Evolutionary conservation across 2,888 invertebrate species (phyloP), one percentile per base, ranked within the genome.

Genomic region (Agrotis puta): DNA sequence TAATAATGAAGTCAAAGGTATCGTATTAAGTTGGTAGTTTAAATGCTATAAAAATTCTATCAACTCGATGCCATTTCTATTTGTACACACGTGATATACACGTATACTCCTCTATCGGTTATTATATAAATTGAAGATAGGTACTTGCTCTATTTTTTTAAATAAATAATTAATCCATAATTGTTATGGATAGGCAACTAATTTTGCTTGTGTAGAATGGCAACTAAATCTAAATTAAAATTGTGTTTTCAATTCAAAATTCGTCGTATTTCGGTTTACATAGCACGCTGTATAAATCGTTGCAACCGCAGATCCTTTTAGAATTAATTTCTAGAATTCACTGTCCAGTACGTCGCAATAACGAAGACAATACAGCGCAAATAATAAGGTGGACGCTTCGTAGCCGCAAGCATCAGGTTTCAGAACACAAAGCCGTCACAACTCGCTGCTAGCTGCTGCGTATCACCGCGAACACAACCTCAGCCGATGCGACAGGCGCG

Each of bases 371-470:
- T 39, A 27, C 51, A 20, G 45, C 1, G 27, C 47, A 64, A 64
- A 59, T 51, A 64, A 20, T 22, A 14, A 22, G 39, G 50, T 20
- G 61, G 53, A 43, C 50, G 50, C 2, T 20, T 20, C 11, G 24
- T 33, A 22, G 64, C 78, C 67, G 59, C 64, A 51, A 51, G 79
- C 68, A 20, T 79, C 54, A 50, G 56, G 64, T 82, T 73, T 27
- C 82, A 69, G 61, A n/a, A 18, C 56, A 82, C 74, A 83, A 80
- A 70, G 66, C 43, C 22, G 71, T 69, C 59, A 80, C 59, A 66
- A 68, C 11, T 62, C 68, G 68, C n/a, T 72, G 74, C 72, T 16
- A 33, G 3, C 33, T 48, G 24, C 47, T 64, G 67, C 33, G 54
- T 39, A 9, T 2, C 57, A 39, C 47, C n/a, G 1, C 33, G n/a